Evolutionary conservation across 2,113 vertebrate genomes (phyloP), one percentile per base, ranked within the genome.

Genomic region (Benitochromis conjunctus): DNA sequence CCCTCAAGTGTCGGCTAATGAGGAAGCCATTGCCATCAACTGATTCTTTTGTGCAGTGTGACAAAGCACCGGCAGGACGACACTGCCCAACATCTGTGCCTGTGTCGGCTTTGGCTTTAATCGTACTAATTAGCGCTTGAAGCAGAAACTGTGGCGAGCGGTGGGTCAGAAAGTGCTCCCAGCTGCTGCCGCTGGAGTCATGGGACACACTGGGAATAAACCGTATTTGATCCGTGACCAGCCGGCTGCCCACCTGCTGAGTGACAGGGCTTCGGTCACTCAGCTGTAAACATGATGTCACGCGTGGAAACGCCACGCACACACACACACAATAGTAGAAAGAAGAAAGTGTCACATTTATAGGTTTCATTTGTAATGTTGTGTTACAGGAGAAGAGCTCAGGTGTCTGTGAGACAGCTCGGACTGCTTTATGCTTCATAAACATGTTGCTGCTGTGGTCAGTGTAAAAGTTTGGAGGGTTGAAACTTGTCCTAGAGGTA

Each of bases 1-100:
- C 60, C 85, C 66, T 29, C 26, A 76, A 87, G 88, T 85, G 89
- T 88, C 85, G 55, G 85, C 69, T 91, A 86, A 92, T 86, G 92
- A 94, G 89, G 93, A 94, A 94, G 93, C 93, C 91, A 90, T 90
- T 74, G 89, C 83, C 89, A 82, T 88, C 88, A 91, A 88, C 80
- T 51, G 66, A 87, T 66, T 93, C 82, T 86, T 87, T 87, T 92
- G 89, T 92, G 82, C 89, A 89, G 82, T 90, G 84, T 92, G 86
- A 94, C 90, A 92, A 90, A 82, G 89, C 89, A 71, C 91, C 81
- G 88, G 41, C 51, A 85, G 85, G 79, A 90, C 62, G 16, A 6
- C 56, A 19, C 29, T 36, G 1, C 8, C 16, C 21, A 9, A 26
- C 60, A 58, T 9, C 48, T 64, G 16, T 29, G 4, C 1, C 60